A percentile compares a stretch with the other conserved stretches of the same genome.
phyloP scores from a whole-genome alignment of 2,113 vertebrate genomes.

The Meles meles region DNA sequence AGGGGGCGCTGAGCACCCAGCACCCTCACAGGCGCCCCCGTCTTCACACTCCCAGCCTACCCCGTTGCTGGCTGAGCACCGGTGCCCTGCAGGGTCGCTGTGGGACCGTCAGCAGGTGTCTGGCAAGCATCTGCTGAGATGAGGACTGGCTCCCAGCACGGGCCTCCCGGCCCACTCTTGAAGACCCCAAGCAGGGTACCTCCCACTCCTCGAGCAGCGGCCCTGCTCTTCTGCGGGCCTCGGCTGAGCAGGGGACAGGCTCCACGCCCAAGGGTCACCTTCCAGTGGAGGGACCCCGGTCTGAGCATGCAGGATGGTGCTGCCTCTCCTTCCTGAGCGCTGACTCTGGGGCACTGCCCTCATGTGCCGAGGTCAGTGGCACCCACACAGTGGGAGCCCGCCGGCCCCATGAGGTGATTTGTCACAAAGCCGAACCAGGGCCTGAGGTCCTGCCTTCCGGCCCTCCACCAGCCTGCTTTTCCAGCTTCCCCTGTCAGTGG shows the following conservation, averaged over 20 bases:
- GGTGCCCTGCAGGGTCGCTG: neutral
- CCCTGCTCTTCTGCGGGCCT: neutral
- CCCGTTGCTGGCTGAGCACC: neutral
- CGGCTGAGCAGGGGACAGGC: neutral
- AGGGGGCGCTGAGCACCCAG: neutral
- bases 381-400: accelerated
- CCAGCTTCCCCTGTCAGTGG: neutral
- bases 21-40: neutral
- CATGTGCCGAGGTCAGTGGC: neutral
- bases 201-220: neutral
- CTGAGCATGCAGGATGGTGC: neutral
- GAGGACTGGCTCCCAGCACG: neutral
- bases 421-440: neutral
- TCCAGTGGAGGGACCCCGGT: neutral
- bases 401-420: neutral
- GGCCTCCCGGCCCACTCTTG: neutral
- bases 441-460: neutral
- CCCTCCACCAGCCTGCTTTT: neutral
- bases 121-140: neutral
- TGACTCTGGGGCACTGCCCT: neutral
- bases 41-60: neutral
- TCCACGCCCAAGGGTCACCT: neutral
- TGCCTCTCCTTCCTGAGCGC: neutral
- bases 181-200: neutral
- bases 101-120: accelerated